phyloP scores from a whole-genome alignment of 1,140 invertebrate species.

The Gryllus bimaculatus region DNA sequence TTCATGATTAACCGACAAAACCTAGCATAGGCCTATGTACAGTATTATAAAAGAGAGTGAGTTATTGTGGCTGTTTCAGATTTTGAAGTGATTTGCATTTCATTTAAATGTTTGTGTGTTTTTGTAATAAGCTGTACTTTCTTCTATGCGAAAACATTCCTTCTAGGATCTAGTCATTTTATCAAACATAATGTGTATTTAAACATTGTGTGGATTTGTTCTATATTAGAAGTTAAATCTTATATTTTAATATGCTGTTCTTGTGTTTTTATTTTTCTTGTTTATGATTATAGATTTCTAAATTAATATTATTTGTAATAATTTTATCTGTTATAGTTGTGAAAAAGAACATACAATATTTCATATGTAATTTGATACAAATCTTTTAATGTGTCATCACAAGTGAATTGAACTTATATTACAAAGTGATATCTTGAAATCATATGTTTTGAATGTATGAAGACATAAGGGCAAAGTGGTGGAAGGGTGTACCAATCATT shows the following conservation, averaged over 20 bases:
- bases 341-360: background rate
- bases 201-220: conserved; percentile 1
- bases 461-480: background rate
- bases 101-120: background rate
- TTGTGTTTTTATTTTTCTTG: background rate
- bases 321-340: background rate
- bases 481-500: background rate
- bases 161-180: background rate
- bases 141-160: background rate
- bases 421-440: conserved; percentile 1
- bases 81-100: background rate
- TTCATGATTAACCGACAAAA: background rate
- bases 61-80: conserved; percentile 1
- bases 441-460: background rate
- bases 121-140: background rate
- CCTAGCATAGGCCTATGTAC: background rate
- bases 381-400: conserved; percentile 1
- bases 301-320: background rate
- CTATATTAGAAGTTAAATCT: background rate
- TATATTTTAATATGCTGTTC: background rate
- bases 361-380: conserved; percentile 6
- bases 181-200: background rate
- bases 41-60: conserved; percentile 5
- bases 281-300: background rate
- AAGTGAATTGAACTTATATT: background rate